Conservation (phyloP, 2,113 vertebrate species). For the Tyrannus savana region DNA sequence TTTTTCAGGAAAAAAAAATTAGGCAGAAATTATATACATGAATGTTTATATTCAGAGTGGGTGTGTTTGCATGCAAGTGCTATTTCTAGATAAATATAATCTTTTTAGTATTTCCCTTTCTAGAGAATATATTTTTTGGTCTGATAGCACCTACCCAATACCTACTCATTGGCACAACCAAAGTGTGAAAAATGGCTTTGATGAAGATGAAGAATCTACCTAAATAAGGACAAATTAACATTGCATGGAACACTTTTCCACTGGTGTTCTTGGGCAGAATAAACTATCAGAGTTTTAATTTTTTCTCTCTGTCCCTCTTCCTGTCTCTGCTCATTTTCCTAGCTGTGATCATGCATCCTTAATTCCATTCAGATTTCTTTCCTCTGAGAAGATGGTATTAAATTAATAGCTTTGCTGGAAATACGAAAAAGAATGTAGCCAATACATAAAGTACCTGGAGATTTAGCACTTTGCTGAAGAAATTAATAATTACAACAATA, state of each 20-base stretch:
- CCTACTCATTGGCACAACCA: neutral
- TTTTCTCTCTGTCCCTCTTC: neutral
- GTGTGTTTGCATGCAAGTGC: fast-evolving
- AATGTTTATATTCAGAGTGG: neutral
- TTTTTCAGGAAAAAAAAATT: neutral
- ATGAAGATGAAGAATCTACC: neutral
- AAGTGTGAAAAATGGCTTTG: neutral
- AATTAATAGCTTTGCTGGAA: constrained; percentile 19
- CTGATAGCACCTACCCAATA: neutral
- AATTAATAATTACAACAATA: constrained; percentile 64
- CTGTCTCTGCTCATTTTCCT: neutral
- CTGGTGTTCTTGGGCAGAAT: neutral
- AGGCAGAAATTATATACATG: fast-evolving
- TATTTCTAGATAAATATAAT: neutral
- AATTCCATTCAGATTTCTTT: constrained; percentile 46
- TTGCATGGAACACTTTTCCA: neutral
- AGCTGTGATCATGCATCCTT: neutral
- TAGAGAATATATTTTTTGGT: neutral
- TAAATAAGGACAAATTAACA: neutral
- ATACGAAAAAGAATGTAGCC: neutral
- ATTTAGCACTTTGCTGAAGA: constrained; percentile 53
- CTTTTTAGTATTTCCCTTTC: neutral
- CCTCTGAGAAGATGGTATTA: neutral
- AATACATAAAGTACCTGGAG: constrained; percentile 45
- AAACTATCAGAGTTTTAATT: neutral